phyloP scores from a whole-genome alignment of 1,140 invertebrate genomes.

The Lepidurus couesii region DNA sequence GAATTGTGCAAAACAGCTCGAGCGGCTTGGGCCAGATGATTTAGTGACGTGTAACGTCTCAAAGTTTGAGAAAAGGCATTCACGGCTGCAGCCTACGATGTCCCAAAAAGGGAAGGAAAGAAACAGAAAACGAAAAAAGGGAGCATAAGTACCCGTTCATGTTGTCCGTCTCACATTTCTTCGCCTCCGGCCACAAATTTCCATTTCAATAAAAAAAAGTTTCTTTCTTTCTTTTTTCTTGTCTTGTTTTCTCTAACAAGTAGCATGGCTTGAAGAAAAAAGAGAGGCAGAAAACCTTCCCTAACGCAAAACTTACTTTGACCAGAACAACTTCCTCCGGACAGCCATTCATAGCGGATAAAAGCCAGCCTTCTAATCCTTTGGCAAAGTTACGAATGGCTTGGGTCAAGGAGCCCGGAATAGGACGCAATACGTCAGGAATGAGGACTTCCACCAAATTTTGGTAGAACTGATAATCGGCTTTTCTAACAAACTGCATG shows the following conservation, averaged over 20 bases:
- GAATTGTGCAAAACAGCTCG: conserved; percentile 92
- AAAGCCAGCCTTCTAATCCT: conserved; percentile 80
- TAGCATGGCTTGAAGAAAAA: neutral
- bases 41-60: conserved; percentile 93
- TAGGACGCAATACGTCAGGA: conserved; percentile 89
- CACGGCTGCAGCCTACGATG: conserved; percentile 59
- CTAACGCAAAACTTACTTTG: conserved; percentile 53
- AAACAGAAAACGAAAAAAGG: conserved; percentile 31
- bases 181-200: conserved; percentile 22
- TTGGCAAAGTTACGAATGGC: conserved; percentile 90
- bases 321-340: conserved; percentile 75
- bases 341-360: conserved; percentile 76
- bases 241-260: neutral
- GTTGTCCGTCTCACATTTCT: conserved; percentile 10
- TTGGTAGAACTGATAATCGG: conserved; percentile 93
- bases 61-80: conserved; percentile 91
- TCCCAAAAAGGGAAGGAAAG: neutral
- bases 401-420: conserved; percentile 89
- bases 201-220: conserved; percentile 13
- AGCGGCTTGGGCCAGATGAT: conserved; percentile 94
- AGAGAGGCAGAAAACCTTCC: neutral
- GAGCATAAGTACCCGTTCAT: conserved; percentile 12
- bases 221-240: neutral
- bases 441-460: conserved; percentile 91
- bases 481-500: conserved; percentile 64